These are phyloP conservation scores for Damaliscus lunatus DNA, from an alignment of 2,113 vertebrate genomes.

Conservation along the genomic window DNA sequence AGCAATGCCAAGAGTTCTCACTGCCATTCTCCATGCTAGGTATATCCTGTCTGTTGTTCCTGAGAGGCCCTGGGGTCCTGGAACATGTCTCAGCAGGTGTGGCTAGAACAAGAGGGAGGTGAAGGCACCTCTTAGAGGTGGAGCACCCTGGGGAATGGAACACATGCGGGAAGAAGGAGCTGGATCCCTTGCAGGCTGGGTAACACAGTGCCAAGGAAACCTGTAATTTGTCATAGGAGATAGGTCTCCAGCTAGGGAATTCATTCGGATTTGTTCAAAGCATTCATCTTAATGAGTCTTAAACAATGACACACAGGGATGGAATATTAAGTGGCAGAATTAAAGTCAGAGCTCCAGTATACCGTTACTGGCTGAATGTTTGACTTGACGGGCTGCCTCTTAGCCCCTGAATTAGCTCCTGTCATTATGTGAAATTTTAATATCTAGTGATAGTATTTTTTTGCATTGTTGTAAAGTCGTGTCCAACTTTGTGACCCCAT, in stretches of 20 bases:
- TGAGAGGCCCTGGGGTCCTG: background rate
- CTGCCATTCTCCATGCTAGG: background rate
- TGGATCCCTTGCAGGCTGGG: background rate
- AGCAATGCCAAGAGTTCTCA: background rate
- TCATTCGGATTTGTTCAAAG: constrained; percentile 49
- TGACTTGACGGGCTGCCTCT: background rate
- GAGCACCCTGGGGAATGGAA: constrained; percentile 68
- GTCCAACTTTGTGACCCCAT: background rate
- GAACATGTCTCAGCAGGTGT: background rate
- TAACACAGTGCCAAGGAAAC: constrained; percentile 21
- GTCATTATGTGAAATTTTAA: background rate
- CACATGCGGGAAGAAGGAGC: constrained; percentile 58
- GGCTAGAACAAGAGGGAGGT: constrained; percentile 71
- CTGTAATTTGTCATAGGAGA: constrained; percentile 29
- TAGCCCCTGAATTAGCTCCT: background rate
- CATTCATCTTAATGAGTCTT: constrained; percentile 45
- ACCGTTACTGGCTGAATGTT: background rate
- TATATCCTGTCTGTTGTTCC: constrained; percentile 38
- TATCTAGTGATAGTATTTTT: background rate
- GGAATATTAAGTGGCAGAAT: constrained; percentile 47
- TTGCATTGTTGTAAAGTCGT: background rate
- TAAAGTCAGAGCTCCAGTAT: background rate
- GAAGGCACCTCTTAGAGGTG: constrained; percentile 71
- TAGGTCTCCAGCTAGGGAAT: constrained; percentile 32
- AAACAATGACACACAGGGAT: constrained; percentile 48